Evolutionary conservation across 1,140 invertebrate species (phyloP), one percentile per base, ranked within the genome.

Genomic region (Drosophila ananassae): DNA sequence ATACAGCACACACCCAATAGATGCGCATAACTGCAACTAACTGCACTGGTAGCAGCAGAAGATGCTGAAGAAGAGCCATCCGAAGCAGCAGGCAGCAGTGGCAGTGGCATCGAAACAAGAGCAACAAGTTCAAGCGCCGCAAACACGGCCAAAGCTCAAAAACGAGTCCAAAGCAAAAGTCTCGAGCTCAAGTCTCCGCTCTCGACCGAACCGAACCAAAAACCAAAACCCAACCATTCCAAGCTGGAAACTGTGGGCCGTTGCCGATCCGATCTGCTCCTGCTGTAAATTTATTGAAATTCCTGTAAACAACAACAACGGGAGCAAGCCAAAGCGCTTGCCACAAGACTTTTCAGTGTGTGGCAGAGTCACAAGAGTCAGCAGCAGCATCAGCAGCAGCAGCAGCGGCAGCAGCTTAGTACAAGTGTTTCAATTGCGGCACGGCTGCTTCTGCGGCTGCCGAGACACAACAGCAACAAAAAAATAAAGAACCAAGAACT

Each of bases 211-310:
- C 41, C 61, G 48, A 62, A 53, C 59, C 48, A 51, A 41, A 56
- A 66, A 39, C 25, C 25, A 53, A 66, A 66, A 50, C 57, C 41
- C 8, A 47, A 47, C 21, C 41, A 21, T 28, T 28, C 25, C 25
- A 28, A 6, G 25, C 25, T 28, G 25, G 7, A 47, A 22, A 22
- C 44, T 47, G 44, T 47, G 44, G 44, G 17, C 17, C n/a, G 55
- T 44, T 21, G 44, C 44, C 44, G 44, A 47, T 47, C 44, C 8
- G 44, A 61, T 32, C 39, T 24, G 73, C 69, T 77, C 64, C 60
- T 69, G 63, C 83, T 77, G 83, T 80, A 89, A 89, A 83, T 83
- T 89, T 89, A 89, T 89, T 89, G 79, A 89, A 89, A 89, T 89
- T 89, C 83, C 76, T 83, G 79, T 67, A 89, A 89, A 47, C 17